phyloP scores from a whole-genome alignment of 2,113 vertebrate genomes.

The Tor tambroides region DNA sequence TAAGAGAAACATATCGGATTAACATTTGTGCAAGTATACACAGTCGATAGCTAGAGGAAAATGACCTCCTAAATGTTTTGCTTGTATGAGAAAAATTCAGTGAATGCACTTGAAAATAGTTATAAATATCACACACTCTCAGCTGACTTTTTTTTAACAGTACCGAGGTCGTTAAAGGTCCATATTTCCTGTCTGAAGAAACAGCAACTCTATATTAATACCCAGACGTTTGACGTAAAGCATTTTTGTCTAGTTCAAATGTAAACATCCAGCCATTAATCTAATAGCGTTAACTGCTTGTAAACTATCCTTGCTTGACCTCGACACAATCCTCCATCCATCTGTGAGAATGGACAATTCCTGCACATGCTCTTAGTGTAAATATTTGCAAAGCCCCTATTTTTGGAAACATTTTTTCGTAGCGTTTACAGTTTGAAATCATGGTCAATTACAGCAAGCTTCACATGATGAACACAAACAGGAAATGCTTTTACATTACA shows the following conservation, averaged over 20 bases:
- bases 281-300: conserved; percentile 34
- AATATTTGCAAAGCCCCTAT: conserved; percentile 44
- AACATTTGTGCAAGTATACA: not conserved
- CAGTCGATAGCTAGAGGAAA: not conserved
- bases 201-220: not conserved
- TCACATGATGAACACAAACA: not conserved
- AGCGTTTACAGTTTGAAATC: not conserved
- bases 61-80: not conserved
- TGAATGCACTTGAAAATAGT: not conserved
- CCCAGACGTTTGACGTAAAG: not conserved
- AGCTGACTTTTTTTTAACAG: not conserved
- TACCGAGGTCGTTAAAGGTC: not conserved
- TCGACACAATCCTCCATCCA: not conserved
- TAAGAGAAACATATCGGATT: not conserved
- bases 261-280: conserved; percentile 26
- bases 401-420: conserved; percentile 22
- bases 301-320: conserved; percentile 33
- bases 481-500: not conserved
- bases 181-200: conserved; percentile 19
- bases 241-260: conserved; percentile 11
- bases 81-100: conserved; percentile 11
- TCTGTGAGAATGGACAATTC: conserved; percentile 22
- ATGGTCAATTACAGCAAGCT: not conserved
- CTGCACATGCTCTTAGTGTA: conserved; percentile 31
- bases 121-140: conserved; percentile 19